Conservation (phyloP, 2,113 vertebrate genomes). For the Lepus americanus region DNA sequence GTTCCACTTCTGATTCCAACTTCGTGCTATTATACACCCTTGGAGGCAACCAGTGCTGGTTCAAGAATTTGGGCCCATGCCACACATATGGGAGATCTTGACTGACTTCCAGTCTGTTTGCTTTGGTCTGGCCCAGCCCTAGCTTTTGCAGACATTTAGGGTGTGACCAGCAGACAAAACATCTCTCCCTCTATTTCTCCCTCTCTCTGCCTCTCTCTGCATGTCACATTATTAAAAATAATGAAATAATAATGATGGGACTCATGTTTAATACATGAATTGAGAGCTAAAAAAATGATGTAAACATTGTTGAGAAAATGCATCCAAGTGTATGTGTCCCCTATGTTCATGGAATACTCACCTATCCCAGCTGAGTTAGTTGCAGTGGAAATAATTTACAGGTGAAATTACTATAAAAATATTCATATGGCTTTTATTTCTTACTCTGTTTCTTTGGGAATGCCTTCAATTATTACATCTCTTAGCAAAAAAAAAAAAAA, state of each 20-base stretch:
- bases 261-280: neutral
- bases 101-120: no score
- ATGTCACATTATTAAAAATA: neutral
- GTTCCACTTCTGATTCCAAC: no score
- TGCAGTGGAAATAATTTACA: neutral
- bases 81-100: no score
- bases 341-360: neutral
- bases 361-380: neutral
- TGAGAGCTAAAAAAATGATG: neutral
- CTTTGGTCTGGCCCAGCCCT: no score
- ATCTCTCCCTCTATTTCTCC: no score
- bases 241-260: no score
- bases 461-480: neutral
- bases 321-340: rapidly evolving
- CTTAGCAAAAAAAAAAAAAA: neutral
- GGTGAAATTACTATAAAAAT: neutral
- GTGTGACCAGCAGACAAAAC: no score
- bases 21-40: no score
- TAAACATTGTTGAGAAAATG: neutral
- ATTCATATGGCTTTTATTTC: neutral
- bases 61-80: no score
- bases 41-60: no score
- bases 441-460: neutral
- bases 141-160: no score
- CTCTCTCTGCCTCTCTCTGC: no score